phyloP scores from a whole-genome alignment of 2,888 invertebrate genomes.

The Cryptocephalus primarius region DNA sequence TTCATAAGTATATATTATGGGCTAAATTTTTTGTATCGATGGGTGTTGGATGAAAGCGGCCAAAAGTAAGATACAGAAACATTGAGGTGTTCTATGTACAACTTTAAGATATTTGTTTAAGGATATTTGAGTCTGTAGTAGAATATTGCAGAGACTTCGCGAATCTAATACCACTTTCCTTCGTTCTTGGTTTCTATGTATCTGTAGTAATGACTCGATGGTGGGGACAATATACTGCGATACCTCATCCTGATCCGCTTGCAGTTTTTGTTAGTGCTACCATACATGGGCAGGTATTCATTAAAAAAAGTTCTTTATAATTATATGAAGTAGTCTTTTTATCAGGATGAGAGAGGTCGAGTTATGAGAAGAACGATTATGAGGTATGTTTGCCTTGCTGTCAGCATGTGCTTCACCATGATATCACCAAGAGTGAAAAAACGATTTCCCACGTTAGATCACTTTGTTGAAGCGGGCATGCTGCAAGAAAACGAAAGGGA shows the following conservation, averaged over 20 bases:
- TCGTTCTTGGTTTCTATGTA: conserved; percentile 90
- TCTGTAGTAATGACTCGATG: conserved; percentile 86
- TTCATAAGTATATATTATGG: conserved; percentile 70
- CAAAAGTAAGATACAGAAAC: conserved; percentile 48
- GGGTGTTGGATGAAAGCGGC: conserved; percentile 52
- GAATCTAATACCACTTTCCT: conserved; percentile 82
- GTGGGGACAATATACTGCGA: conserved; percentile 77
- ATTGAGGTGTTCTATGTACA: neutral
- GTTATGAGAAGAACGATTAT: conserved; percentile 74
- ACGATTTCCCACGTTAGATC: conserved; percentile 72
- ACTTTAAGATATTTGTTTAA: conserved; percentile 31
- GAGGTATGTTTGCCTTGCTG: conserved; percentile 72
- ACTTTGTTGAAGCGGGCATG: conserved; percentile 76
- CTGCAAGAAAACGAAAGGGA: conserved; percentile 69
- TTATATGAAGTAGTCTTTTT: conserved; percentile 1
- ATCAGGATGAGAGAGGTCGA: conserved; percentile 67
- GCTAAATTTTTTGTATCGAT: conserved; percentile 68
- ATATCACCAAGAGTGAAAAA: conserved; percentile 83
- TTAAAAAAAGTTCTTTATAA: neutral
- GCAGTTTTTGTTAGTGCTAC: conserved; percentile 80
- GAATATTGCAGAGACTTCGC: conserved; percentile 79
- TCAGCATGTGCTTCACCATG: conserved; percentile 80
- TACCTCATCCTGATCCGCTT: conserved; percentile 80
- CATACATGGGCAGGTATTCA: conserved; percentile 61
- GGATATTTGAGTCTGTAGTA: conserved; percentile 71